Evolutionary conservation across 2,113 vertebrate genomes (phyloP).

Genomic region (Gobiocypris rarus): DNA sequence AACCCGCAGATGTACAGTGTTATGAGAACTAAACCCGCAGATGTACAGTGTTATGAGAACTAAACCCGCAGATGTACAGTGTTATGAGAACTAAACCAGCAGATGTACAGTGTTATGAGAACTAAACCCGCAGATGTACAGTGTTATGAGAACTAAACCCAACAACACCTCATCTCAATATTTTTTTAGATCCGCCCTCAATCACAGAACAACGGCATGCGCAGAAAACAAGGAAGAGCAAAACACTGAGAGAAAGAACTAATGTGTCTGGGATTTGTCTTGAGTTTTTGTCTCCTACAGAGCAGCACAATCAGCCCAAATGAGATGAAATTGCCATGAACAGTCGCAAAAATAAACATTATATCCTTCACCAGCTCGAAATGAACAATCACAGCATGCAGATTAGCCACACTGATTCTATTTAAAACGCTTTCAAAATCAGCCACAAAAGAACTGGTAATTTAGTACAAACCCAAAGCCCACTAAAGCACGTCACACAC

Average conservation of each 20-base stretch:
- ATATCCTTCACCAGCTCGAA: not conserved
- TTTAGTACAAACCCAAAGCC: not conserved
- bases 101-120: constrained; percentile 23
- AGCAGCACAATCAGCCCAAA: constrained; percentile 9
- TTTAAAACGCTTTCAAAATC: not conserved
- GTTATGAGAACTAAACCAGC: constrained; percentile 13
- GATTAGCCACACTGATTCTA: not conserved
- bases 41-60: constrained; percentile 11
- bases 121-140: constrained; percentile 22
- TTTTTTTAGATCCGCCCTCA: constrained; percentile 14
- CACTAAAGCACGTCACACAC: not conserved
- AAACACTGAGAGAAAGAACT: not conserved
- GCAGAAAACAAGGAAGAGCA: not conserved
- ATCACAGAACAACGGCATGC: not conserved
- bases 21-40: constrained; percentile 30
- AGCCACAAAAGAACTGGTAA: not conserved
- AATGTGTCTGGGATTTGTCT: constrained; percentile 35
- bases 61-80: constrained; percentile 14
- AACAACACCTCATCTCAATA: constrained; percentile 19
- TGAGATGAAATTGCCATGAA: constrained; percentile 25
- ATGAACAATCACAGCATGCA: constrained; percentile 28
- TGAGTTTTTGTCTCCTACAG: not conserved
- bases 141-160: constrained; percentile 1
- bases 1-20: too few relatives aligned
- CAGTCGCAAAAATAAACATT: constrained; percentile 13